phyloP scores from a whole-genome alignment of 2,797 vertebrate genomes.

The Chromis chromis region DNA sequence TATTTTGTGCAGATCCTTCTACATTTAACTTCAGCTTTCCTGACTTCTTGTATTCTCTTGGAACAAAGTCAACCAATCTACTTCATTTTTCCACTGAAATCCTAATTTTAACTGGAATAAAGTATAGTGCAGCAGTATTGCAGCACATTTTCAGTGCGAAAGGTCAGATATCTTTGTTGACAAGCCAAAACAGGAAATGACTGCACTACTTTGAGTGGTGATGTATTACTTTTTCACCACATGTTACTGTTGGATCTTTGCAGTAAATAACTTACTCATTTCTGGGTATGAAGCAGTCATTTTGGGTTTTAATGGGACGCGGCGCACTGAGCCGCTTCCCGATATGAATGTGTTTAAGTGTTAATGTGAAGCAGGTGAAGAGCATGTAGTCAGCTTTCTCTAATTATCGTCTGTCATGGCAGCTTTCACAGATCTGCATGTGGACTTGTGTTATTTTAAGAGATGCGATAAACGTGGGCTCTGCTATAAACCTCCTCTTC shows the following conservation, averaged over 20 bases:
- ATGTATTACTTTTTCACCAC: slow-evolving; percentile 7
- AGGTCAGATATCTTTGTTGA: neutral
- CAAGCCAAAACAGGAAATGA: slow-evolving; percentile 39
- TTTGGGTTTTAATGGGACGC: neutral
- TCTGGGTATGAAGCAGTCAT: neutral
- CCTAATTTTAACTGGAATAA: neutral
- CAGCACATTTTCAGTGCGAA: slow-evolving; percentile 4
- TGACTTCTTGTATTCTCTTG: neutral
- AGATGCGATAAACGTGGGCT: slow-evolving; percentile 31
- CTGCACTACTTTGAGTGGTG: neutral
- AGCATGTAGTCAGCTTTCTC: slow-evolving; percentile 4
- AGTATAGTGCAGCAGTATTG: neutral
- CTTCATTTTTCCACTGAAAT: neutral
- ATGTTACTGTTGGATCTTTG: slow-evolving; percentile 1
- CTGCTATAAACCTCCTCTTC: slow-evolving; percentile 26
- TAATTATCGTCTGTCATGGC: slow-evolving; percentile 11
- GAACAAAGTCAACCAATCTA: neutral
- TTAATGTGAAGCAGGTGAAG: slow-evolving; percentile 24
- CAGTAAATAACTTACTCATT: slow-evolving; percentile 17
- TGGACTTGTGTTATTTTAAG: slow-evolving; percentile 49
- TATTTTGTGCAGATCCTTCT: too few species aligned
- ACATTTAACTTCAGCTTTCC: too few species aligned
- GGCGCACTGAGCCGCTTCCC: neutral
- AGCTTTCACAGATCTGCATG: slow-evolving; percentile 28
- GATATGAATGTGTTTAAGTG: slow-evolving; percentile 4